These are phyloP conservation scores for Tinamus major DNA, from an alignment of 2,797 vertebrate species.

Conservation along the genomic window DNA sequence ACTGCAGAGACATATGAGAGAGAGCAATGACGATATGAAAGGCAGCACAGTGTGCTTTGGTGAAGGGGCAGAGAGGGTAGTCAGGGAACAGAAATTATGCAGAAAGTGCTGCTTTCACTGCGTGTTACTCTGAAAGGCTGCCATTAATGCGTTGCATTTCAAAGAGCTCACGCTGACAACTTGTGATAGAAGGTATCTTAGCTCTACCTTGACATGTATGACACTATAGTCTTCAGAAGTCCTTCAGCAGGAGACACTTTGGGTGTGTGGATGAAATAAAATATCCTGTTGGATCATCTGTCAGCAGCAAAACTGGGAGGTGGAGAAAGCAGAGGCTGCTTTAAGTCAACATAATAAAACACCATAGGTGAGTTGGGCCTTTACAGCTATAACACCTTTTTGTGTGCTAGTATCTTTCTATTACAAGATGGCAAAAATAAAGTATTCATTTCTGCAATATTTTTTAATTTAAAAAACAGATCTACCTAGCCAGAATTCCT, in stretches of 20 bases:
- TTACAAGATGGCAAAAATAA: neutral
- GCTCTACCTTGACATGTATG: neutral
- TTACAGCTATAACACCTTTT: neutral
- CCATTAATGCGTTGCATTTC: neutral
- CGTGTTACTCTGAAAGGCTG: neutral
- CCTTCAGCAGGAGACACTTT: neutral
- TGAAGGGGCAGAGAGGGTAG: neutral
- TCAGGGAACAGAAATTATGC: neutral
- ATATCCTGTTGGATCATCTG: neutral
- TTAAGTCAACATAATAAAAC: neutral
- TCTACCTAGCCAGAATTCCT: neutral
- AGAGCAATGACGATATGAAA: neutral
- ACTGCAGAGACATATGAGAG: neutral
- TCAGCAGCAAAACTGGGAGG: neutral
- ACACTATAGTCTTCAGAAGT: neutral
- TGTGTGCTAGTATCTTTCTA: accelerated
- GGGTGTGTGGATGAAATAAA: neutral
- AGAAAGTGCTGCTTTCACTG: neutral
- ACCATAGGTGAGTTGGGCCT: neutral
- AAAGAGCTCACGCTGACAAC: neutral
- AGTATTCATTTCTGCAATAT: neutral
- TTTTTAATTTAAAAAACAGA: neutral
- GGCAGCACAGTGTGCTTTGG: neutral
- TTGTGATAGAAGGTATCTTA: neutral
- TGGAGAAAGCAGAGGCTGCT: neutral